Conservation (phyloP, 37 sponge, comb jelly and placozoan species). For the Ianthella basta region DNA sequence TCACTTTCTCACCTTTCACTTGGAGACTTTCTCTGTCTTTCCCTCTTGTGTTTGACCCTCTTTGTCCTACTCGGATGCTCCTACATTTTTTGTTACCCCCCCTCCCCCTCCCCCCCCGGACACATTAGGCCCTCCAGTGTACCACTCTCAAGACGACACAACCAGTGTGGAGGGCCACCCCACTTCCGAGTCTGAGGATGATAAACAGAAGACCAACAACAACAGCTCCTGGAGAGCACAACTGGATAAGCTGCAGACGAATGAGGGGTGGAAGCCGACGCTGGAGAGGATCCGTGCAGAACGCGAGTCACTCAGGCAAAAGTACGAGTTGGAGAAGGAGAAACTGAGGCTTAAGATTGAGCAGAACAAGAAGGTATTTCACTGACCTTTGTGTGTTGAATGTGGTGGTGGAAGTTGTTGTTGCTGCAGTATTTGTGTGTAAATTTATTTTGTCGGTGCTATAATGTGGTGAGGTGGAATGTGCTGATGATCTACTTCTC, state of each 20-base stretch:
- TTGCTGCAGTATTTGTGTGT: too few relatives aligned
- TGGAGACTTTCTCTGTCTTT: too few relatives aligned
- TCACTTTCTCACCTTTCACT: too few relatives aligned
- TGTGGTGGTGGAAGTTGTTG: too few relatives aligned
- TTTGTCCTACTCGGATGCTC: background rate
- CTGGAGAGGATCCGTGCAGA: constrained; percentile 13
- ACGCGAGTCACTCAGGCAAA: constrained; percentile 72
- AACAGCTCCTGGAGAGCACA: background rate
- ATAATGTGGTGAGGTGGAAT: too few relatives aligned
- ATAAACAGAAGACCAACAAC: constrained; percentile 7
- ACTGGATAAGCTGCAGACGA: constrained; percentile 16
- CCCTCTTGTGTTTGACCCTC: background rate
- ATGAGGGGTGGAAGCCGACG: constrained; percentile 20
- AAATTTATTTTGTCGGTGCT: too few relatives aligned
- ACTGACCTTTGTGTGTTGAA: background rate
- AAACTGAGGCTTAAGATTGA: constrained; percentile 13
- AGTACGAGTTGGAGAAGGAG: constrained; percentile 64
- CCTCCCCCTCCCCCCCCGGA: background rate
- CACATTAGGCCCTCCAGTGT: background rate
- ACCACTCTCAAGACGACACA: constrained; percentile 15
- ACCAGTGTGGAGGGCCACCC: constrained; percentile 29
- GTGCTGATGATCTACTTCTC: too few relatives aligned
- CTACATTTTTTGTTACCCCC: background rate
- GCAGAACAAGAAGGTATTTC: constrained; percentile 30
- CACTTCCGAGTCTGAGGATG: constrained; percentile 68